Base-by-base conservation (phyloP, 2,797 vertebrate species). In the Acipenser oxyrinchus region DNA sequence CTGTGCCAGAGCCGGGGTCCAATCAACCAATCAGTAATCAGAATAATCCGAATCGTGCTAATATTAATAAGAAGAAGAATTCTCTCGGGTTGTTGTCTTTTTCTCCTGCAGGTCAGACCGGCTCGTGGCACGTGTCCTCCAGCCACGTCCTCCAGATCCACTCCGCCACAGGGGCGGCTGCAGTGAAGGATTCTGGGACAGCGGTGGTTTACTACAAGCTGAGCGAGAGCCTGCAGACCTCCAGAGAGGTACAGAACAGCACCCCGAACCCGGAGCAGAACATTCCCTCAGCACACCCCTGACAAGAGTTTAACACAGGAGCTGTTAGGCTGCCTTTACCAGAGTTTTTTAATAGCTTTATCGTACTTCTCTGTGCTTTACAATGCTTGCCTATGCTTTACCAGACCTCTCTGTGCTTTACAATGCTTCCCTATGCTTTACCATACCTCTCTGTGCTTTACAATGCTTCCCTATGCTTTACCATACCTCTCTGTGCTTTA, bases 91-190 rank as follows among this genome's bases (percentile, higher is more conserved):
- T 37, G 9, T 12, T 65, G 48, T 55, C 7, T 57, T 8, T 7
- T 13, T 37, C 7, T 51, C 10, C 60, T 6, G 49, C 55, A 74
- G 72, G 65, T 64, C 60, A 51, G 23, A 50, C n/a, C 57, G 71
- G 73, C 61, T 69, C 52, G 53, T 68, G 52, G 13, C 51, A 59
- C 60, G 63, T 71, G 55, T 71, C 72, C 18, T 70, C 68, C 18
- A 57, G 48, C 60, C 58, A 66, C 7, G 65, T 72, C 10, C 74
- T 85, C 64, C 83, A 75, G 72, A 85, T 86, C 6, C 85, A 85
- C 63, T 72, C 77, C 12, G 79, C 81, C 12, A 68, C 81, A n/a
- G 66, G 87, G 37, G 84, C 82, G 72, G 82, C 86, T 66, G 72
- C 74, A 67, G 80, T 85, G 71, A 75, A 77, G 70, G 82, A 87